Base-by-base conservation (phyloP, 1,140 invertebrate species). In the Drosophila micromelanica region DNA sequence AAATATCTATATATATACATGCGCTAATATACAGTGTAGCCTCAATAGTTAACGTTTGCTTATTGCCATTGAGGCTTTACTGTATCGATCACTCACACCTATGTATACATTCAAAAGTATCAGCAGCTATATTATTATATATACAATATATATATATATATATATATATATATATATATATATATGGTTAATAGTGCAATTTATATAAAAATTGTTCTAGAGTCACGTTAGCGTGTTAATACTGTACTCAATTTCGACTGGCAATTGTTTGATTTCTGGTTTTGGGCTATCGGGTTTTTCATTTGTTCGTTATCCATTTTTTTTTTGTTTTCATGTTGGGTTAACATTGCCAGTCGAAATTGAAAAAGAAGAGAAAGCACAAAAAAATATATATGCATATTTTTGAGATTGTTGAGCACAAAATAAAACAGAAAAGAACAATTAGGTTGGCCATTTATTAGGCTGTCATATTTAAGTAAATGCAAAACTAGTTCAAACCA, bases 231-330 rank as follows among this genome's bases (percentile, higher is more conserved):
- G 40, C 23, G 13, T 43, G 40, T 57, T 30, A 45, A 43, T 32
- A 57, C 27, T 79, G 65, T 71, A 56, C 71, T 52, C 46, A 61
- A 69, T 43, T 70, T 48, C 77, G 77, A 76, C 76, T 79, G 77
- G 40, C 77, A 38, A 52, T 32, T 32, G 30, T 32, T 51, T 52
- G 23, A 37, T 32, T 20, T 51, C 12, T 7, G 23, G 23, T 45
- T 70, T 46, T 55, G 37, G 11, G 17, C 13, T 7, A 35, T 42
- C 17, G 30, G n/a, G 20, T n/a, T 51, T 20, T n/a, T 48, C 23
- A 12, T 9, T 7, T 32, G 30, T 7, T 2, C 30, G 30, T 27
- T 27, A 2, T 27, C 30, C 30, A 4, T 12, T 61, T 62, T 40
- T 13, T 30, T 0, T 42, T 68, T 52, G 32, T n/a, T n/a, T n/a